Base-by-base conservation (phyloP, 2,113 vertebrate species). In the Austrofundulus limnaeus region DNA sequence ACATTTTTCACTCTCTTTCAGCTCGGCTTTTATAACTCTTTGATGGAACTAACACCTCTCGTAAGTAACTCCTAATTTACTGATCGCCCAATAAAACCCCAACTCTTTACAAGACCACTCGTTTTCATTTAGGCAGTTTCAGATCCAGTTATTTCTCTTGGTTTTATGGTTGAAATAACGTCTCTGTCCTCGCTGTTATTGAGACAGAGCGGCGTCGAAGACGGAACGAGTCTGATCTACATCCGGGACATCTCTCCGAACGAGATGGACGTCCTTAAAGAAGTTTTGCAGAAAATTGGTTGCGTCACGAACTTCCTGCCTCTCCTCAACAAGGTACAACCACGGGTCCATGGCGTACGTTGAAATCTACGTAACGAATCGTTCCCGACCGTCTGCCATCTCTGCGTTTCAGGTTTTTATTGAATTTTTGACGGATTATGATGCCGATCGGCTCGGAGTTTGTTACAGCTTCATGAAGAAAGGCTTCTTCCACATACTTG, bases 271-370 rank as follows among this genome's bases (percentile, higher is more conserved):
- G 8, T 50, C 0, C 81, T 88, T 14, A 48, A 16, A 5, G 20
- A 70, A 11, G 1, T 15, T 20, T 7, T 86, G 53, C 37, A 0
- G 2, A 72, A 60, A 45, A 72, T 81, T 0, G 11, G 8, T 0
- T 13, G 0, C 1, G 25, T 84, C 10, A 59, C 0, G 10, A 80
- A 84, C 66, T 83, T 20, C 72, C 34, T 89, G 52, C 84, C 82
- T 17, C 79, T 89, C 1, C 77, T 88, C 24, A 78, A 83, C 63
- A 82, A 85, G 87, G 87, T 88, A 66, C 0, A 23, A 21, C 59
- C 4, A n/a, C 17, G 25, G 15, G 7, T 12, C 39, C 17, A 17
- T 1, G 6, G 3, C 6, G 3, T 20, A 19, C 23, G 17, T 69
- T 45, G 11, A 43, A 12, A n/a, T 11, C 2, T 13, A 21, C 2